These are phyloP conservation scores for Sycophila texana DNA, from an alignment of 2,888 invertebrate genomes.

Conservation along the genomic window DNA sequence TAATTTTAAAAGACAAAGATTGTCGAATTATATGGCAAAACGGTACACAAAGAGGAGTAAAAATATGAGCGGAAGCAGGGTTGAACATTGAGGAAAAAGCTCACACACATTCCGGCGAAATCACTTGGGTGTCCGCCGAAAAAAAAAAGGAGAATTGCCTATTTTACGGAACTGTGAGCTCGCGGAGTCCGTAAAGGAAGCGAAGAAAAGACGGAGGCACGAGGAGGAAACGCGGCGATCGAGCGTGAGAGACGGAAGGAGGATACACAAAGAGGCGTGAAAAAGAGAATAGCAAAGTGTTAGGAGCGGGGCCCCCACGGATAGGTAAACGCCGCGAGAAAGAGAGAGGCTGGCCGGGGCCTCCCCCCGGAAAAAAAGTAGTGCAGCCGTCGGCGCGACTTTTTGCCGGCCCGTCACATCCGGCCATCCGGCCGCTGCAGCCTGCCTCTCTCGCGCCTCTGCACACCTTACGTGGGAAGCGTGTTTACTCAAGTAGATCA, in stretches of 20 bases:
- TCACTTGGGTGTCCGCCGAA: not conserved
- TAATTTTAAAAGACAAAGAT: not conserved
- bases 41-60: not conserved
- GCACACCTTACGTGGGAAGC: constrained; percentile 58
- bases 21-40: not conserved
- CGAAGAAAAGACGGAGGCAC: constrained; percentile 42
- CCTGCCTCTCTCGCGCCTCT: constrained; percentile 30
- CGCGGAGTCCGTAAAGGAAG: constrained; percentile 50
- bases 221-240: constrained; percentile 48
- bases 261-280: constrained; percentile 56
- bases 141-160: constrained; percentile 29
- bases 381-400: constrained; percentile 65
- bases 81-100: too few species aligned
- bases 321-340: constrained; percentile 27
- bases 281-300: constrained; percentile 42
- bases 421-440: constrained; percentile 63
- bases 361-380: constrained; percentile 58
- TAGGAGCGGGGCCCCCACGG: constrained; percentile 17
- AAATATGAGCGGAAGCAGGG: not conserved
- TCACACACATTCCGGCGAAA: too few species aligned
- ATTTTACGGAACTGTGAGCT: constrained; percentile 27
- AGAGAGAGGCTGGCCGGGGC: not conserved
- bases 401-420: constrained; percentile 72
- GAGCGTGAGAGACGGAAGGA: constrained; percentile 60
- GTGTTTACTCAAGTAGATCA: constrained; percentile 73